These are phyloP conservation scores for Erebia ligea DNA, from an alignment of 2,888 invertebrate genomes.

Conservation along the genomic window DNA sequence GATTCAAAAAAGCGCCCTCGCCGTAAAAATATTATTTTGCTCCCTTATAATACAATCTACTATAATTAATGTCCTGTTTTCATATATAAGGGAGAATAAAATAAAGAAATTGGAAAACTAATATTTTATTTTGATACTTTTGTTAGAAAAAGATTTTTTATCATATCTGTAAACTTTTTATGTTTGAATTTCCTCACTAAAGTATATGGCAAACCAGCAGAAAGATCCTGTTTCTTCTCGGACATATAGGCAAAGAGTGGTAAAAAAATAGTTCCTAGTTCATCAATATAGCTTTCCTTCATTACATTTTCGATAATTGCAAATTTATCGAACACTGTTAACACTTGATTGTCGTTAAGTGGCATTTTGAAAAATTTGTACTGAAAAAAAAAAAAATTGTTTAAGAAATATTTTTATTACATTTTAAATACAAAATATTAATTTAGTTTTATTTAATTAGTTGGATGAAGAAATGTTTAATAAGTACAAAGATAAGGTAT, in stretches of 20 bases:
- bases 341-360: conserved; percentile 55
- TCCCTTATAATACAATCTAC: too few species aligned
- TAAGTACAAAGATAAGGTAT: too few species aligned
- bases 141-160: conserved; percentile 41
- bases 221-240: conserved; percentile 54
- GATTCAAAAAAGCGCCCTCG: too few species aligned
- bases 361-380: conserved; percentile 65
- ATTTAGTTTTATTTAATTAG: too few species aligned
- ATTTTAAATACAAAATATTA: too few species aligned
- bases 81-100: background rate
- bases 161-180: conserved; percentile 48
- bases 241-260: conserved; percentile 64
- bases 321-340: conserved; percentile 52
- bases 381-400: conserved; percentile 55
- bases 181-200: conserved; percentile 48
- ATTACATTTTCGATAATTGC: conserved; percentile 50
- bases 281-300: conserved; percentile 52
- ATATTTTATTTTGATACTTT: conserved; percentile 28
- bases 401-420: background rate
- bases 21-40: too few species aligned
- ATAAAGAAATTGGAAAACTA: conserved; percentile 7
- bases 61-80: background rate
- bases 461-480: too few species aligned
- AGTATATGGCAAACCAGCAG: conserved; percentile 46
- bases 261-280: conserved; percentile 52